Conservation (phyloP, 2,888 invertebrate species). For the Drosophila fulvimacula region DNA sequence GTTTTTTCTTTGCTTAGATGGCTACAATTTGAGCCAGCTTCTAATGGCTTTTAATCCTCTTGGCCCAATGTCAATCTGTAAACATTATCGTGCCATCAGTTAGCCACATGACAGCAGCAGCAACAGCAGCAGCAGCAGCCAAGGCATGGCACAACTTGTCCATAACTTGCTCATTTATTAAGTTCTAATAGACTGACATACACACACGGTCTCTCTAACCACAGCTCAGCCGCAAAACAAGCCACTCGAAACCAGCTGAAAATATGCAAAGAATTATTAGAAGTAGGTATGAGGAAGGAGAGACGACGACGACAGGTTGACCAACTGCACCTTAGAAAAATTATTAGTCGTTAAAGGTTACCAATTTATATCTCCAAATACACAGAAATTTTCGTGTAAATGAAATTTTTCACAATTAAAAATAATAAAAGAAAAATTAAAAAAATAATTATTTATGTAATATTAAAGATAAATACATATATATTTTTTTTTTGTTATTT, state of each 20-base stretch:
- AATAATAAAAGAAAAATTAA: no score
- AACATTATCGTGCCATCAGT: constrained; percentile 28
- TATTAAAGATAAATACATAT: not conserved
- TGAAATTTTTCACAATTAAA: not conserved
- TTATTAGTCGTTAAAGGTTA: no score
- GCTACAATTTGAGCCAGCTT: not conserved
- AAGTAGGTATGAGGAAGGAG: constrained; percentile 34
- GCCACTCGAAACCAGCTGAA: constrained; percentile 54
- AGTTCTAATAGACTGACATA: constrained; percentile 63
- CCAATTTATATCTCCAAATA: no score
- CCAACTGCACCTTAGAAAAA: constrained; percentile 44
- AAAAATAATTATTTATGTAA: no score
- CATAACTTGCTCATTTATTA: constrained; percentile 70
- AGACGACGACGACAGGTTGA: constrained; percentile 49
- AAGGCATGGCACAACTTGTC: constrained; percentile 35
- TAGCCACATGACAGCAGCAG: constrained; percentile 36
- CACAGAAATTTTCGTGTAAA: no score
- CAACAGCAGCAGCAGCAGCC: not conserved
- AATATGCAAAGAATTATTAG: constrained; percentile 71
- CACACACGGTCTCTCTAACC: constrained; percentile 1
- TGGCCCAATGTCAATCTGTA: constrained; percentile 47
- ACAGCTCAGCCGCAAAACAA: constrained; percentile 50
- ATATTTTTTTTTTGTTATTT: not conserved
- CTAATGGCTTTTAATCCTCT: constrained; percentile 28
- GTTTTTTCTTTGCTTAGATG: not conserved